Conservation (phyloP, 2,113 vertebrate species). For the Nothocercus nigrocapillus region DNA sequence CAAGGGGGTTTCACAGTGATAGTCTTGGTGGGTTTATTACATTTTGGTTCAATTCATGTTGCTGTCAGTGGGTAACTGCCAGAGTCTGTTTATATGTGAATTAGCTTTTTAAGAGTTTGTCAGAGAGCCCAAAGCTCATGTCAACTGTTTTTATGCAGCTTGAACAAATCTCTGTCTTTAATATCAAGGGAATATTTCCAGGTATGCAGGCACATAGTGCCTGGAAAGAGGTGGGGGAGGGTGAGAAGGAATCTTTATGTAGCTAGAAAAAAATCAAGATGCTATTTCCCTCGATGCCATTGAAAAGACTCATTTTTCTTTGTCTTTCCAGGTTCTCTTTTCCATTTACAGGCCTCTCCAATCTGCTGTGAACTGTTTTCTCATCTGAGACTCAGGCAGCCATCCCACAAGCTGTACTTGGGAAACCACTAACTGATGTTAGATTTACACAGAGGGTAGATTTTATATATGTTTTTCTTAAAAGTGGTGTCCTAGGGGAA, state of each 20-base stretch:
- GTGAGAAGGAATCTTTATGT: not conserved
- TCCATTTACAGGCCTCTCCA: not conserved
- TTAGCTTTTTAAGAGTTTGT: conserved; percentile 9
- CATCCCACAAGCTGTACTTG: not conserved
- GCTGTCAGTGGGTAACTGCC: not conserved
- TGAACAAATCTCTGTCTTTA: not conserved
- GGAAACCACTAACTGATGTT: conserved; percentile 44
- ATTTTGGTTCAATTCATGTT: not conserved
- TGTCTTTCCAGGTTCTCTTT: not conserved
- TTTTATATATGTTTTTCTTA: conserved; percentile 58
- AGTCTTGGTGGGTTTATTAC: not conserved
- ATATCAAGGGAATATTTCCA: not conserved
- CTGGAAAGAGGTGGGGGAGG: not conserved
- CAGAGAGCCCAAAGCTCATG: not conserved
- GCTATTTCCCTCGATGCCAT: not conserved
- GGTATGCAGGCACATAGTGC: not conserved
- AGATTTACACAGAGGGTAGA: conserved; percentile 45
- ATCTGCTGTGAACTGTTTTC: not conserved
- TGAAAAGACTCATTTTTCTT: not conserved
- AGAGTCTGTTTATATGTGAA: not conserved
- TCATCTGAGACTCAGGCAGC: not conserved
- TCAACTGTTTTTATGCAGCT: not conserved
- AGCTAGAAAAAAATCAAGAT: not conserved
- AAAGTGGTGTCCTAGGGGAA: conserved; percentile 34
- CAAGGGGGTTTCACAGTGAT: not conserved